These are phyloP conservation scores for Apostichopus japonicus DNA, from an alignment of 35 echinoderm and acorn worm genomes.

Conservation along the genomic window DNA sequence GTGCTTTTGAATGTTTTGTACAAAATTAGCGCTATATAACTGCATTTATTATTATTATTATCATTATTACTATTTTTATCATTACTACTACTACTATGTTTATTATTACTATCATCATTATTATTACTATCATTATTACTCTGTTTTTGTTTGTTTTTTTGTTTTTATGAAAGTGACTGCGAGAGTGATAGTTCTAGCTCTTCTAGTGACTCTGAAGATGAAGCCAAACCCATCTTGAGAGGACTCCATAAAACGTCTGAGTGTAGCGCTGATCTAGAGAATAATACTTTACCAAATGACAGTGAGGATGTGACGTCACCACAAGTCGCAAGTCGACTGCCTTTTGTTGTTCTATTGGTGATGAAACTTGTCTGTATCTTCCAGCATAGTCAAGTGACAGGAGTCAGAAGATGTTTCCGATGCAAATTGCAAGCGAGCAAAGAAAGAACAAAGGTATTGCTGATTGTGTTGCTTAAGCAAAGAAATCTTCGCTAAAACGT, in stretches of 20 bases:
- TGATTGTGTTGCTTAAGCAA: no score
- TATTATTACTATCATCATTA: neutral
- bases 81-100: no score
- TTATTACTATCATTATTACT: neutral
- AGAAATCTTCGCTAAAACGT: no score
- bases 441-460: neutral
- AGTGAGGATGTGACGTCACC: neutral
- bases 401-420: constrained; percentile 12
- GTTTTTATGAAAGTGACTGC: neutral
- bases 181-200: neutral
- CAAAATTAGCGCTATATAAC: no score
- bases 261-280: neutral
- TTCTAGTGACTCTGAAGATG: neutral
- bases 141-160: neutral
- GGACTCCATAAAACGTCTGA: neutral
- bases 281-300: neutral
- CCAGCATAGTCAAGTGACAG: neutral
- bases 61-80: no score
- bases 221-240: neutral
- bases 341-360: neutral
- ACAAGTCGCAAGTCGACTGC: neutral
- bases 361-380: constrained; percentile 6
- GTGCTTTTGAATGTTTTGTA: no score
- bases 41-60: no score
- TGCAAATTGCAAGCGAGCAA: neutral